Evolutionary conservation across 2,888 invertebrate species (phyloP), one percentile per base, ranked within the genome.

Genomic region (Smittia sp.): DNA sequence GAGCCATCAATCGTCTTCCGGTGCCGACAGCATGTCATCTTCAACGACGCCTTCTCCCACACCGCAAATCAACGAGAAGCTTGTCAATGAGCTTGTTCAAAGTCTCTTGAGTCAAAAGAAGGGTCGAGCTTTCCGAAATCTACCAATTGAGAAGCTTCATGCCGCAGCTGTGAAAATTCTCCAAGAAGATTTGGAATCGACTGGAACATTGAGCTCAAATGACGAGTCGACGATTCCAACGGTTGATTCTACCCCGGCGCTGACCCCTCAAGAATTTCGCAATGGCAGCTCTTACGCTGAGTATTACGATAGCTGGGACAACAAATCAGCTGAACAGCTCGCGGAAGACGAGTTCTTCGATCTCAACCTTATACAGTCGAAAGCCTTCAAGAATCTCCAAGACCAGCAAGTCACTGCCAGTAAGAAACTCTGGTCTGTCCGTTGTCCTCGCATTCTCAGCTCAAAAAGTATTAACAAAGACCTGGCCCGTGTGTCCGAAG

Each of bases 361-460:
- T 46, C 83, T 83, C 62, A 86, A 86, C 67, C 83, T 85, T 66
- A 76, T 87, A 38, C 87, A 87, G 1, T 87, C 87, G 0, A 85
- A 85, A 77, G 85, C 87, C 0, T 86, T 87, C 77, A 85, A 84
- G 76, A 79, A 84, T 0, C 78, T 87, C 32, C 85, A 86, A 77
- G 86, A 86, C 65, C 82, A 84, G 75, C 77, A 83, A 77, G 79
- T 78, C 76, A 77, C 79, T 1, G 80, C 80, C 27, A 80, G 79
- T 75, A 79, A 86, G 76, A 83, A 84, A 75, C 83, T 85, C 9
- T 82, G 86, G 77, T 83, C 85, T 24, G 87, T 86, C 0, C 84
- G 86, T 68, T 89, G 89, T 79, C 89, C 89, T 0, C 83, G 88
- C 74, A 86, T 88, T 58, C 81, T 86, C 75, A 88, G 87, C 77